Percentiles rank a stretch among this genome's conserved stretches.
phyloP scores from a whole-genome alignment of 2,113 vertebrate genomes.

The Stegastes partitus region DNA sequence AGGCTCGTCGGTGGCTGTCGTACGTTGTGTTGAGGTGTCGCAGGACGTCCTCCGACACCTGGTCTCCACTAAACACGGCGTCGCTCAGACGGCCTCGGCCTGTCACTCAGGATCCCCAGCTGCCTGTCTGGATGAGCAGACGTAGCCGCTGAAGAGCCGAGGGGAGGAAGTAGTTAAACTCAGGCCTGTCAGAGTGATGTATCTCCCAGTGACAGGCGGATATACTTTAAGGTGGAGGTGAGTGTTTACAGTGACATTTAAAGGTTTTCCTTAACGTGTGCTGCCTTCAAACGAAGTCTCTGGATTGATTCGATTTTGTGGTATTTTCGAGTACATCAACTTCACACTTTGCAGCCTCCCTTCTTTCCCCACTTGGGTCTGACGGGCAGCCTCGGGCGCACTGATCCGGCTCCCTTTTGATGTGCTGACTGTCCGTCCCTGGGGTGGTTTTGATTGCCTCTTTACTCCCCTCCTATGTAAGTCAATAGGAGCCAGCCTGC shows the following conservation, averaged over 20 bases:
- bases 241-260: constrained; percentile 36
- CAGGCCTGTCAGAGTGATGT: background rate
- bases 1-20: constrained; percentile 8
- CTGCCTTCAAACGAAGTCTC: background rate
- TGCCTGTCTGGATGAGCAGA: constrained; percentile 29
- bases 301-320: background rate
- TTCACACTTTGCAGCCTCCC: constrained; percentile 25
- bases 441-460: constrained; percentile 76
- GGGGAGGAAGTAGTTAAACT: background rate
- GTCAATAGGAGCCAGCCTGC: constrained; percentile 78
- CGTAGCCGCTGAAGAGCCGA: constrained; percentile 1
- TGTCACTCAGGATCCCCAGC: constrained; percentile 32
- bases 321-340: constrained; percentile 15
- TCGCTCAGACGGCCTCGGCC: background rate
- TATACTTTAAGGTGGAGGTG: background rate
- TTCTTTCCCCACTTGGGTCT: constrained; percentile 18
- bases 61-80: constrained; percentile 14
- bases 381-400: constrained; percentile 26
- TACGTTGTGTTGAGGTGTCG: constrained; percentile 19
- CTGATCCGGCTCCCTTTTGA: constrained; percentile 60
- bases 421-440: constrained; percentile 68
- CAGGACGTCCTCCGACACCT: constrained; percentile 46
- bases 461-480: constrained; percentile 76
- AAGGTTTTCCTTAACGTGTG: constrained; percentile 5
- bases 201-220: background rate